Conservation (phyloP, 2,113 vertebrate species). For the Physeter macrocephalus region DNA sequence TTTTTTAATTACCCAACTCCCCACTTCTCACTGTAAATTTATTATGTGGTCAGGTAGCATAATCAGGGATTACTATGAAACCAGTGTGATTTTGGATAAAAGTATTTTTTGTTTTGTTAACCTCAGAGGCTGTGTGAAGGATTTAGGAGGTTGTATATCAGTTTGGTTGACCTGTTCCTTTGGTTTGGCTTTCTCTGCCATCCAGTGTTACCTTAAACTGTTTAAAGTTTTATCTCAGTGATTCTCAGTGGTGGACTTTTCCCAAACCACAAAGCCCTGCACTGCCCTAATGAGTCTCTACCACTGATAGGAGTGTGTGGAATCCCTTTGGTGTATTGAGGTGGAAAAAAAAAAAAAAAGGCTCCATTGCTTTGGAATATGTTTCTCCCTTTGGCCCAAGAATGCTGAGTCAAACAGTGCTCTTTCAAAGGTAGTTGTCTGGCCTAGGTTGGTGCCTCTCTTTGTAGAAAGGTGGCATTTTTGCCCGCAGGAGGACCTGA, state of each 20-base stretch:
- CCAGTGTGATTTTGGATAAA: background rate
- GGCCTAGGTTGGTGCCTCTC: background rate
- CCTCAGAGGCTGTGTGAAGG: background rate
- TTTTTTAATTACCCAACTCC: background rate
- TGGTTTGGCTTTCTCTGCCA: constrained; percentile 5
- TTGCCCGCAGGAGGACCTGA: background rate
- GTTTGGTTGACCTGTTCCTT: constrained; percentile 6
- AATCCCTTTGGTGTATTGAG: constrained; percentile 52
- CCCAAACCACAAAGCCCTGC: constrained; percentile 24
- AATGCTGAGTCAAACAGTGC: background rate
- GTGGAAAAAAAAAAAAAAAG: background rate
- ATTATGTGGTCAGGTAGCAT: background rate
- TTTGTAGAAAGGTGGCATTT: background rate
- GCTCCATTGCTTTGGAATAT: constrained; percentile 25
- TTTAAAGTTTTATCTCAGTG: constrained; percentile 20
- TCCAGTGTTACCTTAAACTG: background rate
- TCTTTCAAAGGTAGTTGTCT: background rate
- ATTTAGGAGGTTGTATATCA: background rate
- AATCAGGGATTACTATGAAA: background rate
- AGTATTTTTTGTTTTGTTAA: background rate
- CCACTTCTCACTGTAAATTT: background rate
- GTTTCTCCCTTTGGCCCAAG: background rate
- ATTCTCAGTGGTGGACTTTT: constrained; percentile 46
- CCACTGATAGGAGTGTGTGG: background rate
- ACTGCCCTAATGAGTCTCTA: constrained; percentile 36